Base-by-base conservation (phyloP, 2,797 vertebrate species). In the Micromesistius poutassou region DNA sequence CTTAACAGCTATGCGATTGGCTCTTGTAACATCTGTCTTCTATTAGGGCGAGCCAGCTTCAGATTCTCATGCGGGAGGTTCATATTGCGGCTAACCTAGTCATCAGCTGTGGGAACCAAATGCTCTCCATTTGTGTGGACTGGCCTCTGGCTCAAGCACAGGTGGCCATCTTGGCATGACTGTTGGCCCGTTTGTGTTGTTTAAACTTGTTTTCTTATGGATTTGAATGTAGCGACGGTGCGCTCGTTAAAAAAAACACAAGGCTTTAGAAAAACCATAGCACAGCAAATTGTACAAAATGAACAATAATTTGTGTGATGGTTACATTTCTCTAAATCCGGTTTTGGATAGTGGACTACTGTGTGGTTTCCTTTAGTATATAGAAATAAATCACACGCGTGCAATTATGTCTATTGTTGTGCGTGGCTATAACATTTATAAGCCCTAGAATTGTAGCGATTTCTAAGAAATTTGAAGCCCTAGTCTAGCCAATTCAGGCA, bases 31-130 rank as follows among this genome's bases (percentile, higher is more conserved):
- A 93, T 93, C 90, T 94, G 94, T 90, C 83, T 90, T 87, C 84
- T 85, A 89, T 94, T 92, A 92, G 68, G 83, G 62, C 55, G 79
- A 82, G 76, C 84, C 79, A 80, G 85, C 84, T 89, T 80, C 82
- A 84, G 82, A 89, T 85, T 88, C 87, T 88, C 87, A 87, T 80
- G 85, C 10, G 80, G 85, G 87, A 84, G 87, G 91, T 91, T 94
- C 90, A 92, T 80, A 76, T 87, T 80, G 85, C 78, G 88, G 92
- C 86, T 91, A 91, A 89, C 77, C 78, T 82, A 90, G 87, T 90
- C 90, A 90, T 94, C 92, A 93, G 91, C 91, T 93, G 92, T 93
- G 92, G 90, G 91, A 94, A 93, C 91, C 88, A 92, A 93, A 91
- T 89, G 90, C 81, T 91, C 83, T 84, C 85, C 84, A 83, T 89